A percentile compares a stretch with the other conserved stretches of the same genome.
Evolutionary conservation across 1,140 invertebrate genomes (phyloP).

Genomic region (Trachymyrmex septentrionalis): DNA sequence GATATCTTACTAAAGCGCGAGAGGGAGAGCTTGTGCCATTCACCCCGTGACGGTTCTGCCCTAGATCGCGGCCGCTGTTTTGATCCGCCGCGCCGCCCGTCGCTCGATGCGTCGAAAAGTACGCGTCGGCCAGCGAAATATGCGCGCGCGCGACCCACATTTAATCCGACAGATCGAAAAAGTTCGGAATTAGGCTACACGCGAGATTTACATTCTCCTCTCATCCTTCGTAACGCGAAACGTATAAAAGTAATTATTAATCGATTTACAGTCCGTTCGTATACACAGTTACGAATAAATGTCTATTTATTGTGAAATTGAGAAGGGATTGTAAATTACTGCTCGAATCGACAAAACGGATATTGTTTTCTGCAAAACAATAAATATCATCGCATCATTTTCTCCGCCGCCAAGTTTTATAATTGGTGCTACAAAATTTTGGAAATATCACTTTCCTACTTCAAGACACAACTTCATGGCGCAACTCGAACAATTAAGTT

Average conservation of each 20-base stretch:
- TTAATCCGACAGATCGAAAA: conserved; percentile 6
- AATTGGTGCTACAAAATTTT: neutral
- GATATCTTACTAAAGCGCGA: conserved; percentile 49
- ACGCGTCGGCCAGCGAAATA: conserved; percentile 45
- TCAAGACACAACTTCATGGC: too few relatives aligned
- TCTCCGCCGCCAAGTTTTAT: neutral
- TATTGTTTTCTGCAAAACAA: neutral
- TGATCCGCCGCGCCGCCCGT: conserved; percentile 32
- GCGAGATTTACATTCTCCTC: neutral
- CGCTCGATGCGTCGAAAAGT: conserved; percentile 48
- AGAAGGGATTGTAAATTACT: neutral
- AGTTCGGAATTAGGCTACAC: neutral
- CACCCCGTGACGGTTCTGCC: conserved; percentile 72
- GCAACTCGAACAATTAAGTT: too few relatives aligned
- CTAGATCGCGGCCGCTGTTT: conserved; percentile 66
- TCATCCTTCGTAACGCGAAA: neutral
- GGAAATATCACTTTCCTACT: too few relatives aligned
- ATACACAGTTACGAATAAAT: neutral
- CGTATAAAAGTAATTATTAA: neutral
- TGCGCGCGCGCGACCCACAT: conserved; percentile 28
- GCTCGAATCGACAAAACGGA: neutral
- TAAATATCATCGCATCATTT: neutral
- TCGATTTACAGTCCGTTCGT: neutral
- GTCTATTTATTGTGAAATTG: neutral
- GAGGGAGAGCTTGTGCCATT: conserved; percentile 65